Base-by-base conservation (phyloP, 1,140 invertebrate species). In the Hyles euphorbiae region DNA sequence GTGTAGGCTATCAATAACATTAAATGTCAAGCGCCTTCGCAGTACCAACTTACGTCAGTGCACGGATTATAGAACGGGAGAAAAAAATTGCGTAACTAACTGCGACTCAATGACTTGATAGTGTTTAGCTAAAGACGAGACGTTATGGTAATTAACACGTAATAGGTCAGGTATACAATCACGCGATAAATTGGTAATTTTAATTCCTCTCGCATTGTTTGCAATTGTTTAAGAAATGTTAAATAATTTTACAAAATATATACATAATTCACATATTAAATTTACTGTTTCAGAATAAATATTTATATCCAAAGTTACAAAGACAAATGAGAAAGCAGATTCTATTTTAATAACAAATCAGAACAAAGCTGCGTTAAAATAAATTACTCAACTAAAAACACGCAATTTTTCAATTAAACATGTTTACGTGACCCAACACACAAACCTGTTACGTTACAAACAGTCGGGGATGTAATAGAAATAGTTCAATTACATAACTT, bases 401-500 rank as follows among this genome's bases (percentile, higher is more conserved):
- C 36, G 36, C 36, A 40, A 5, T 40, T 40, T 5, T 40, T 40
- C 4, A 5, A 40, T 40, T 8, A 40, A 40, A 40, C 22, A 40
- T 40, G 36, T 5, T 60, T 49, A 54, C 58, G 54, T 54, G 58
- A 60, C 58, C 52, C 49, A 60, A 43, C 49, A 54, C 53, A 46
- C 57, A 53, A 53, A 50, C 55, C 10, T 60, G 46, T 60, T 63
- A 62, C 51, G 60, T 57, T 22, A 22, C 56, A 60, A 60, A 33
- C 6, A 12, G 9, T 53, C 67, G 53, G 58, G 67, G 64, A 58
- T 65, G 58, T 40, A 58, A 58, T 45, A 61, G 60, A 53, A 56
- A 33, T 59, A 46, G 36, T 70, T 63, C 56, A 67, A 64, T 70
- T 71, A 71, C 11, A 48, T 48, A 48, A 48, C n/a, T n/a, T 11